Evolutionary conservation across 2,888 invertebrate species (phyloP), one percentile per base, ranked within the genome.

Genomic region (Meandrusa payeni): DNA sequence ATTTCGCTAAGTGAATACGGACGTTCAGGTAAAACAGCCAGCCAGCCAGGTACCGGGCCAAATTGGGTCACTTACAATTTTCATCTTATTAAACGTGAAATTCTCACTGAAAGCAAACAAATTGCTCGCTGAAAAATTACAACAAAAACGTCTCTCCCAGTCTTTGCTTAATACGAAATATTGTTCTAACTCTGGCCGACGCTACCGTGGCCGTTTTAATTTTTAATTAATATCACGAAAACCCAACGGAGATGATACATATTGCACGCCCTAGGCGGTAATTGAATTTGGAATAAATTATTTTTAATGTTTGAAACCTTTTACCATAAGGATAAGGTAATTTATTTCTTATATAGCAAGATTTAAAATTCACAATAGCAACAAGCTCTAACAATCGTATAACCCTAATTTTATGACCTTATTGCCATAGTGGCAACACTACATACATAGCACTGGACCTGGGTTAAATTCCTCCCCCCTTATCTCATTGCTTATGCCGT

Each of bases 31-130:
- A 34, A 27, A 33, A 33, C 32, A 41, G n/a, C n/a, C n/a, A n/a
- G n/a, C n/a, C 17, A 11, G 17, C 39, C 22, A 32, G 33, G 28
- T 39, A 11, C 15, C 9, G 28, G 5, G 11, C 39, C 33, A 39
- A 45, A 45, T 45, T 45, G 44, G 44, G 44, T 39, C 44, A 39
- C 39, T 45, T 34, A 45, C 39, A 45, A 45, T 39, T 45, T 45
- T 45, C 32, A 28, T 39, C 44, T 34, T 45, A 45, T 45, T 45
- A 39, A 39, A 26, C 23, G 10, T 11, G 17, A 39, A 28, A 33
- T 39, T 45, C 28, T 19, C 39, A 34, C 22, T 34, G 39, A 45
- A 39, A 39, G 44, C 39, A 33, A 27, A 45, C 34, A 45, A 45
- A 45, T 39, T 45, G 29, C 33, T 45, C 10, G 19, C 13, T 28